Base-by-base conservation (phyloP, 2,797 vertebrate genomes). In the Fistularia tabacaria region DNA sequence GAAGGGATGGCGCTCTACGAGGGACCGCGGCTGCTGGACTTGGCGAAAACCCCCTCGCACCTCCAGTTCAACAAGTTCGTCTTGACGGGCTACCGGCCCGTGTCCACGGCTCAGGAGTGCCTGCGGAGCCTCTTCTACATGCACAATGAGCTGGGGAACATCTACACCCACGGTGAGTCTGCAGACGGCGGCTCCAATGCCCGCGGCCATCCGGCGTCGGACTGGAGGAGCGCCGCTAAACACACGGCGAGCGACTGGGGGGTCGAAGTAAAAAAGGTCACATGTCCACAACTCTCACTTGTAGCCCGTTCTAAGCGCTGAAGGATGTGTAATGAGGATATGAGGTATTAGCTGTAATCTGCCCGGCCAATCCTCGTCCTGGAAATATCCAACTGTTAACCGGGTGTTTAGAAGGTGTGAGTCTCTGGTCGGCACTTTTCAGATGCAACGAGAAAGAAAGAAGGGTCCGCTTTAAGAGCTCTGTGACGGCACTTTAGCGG, bases 61-160 rank as follows among this genome's bases (percentile, higher is more conserved):
- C 91, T 96, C 74, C 95, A 94, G 79, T 97, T 97, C 83, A 97
- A 96, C 86, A 92, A 89, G 71, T 96, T 92, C 67, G 93, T 97
- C 49, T 85, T 95, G 80, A 95, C 91, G 0, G 94, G 95, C 41
- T 97, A 96, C 85, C 90, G 95, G 46, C 94, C 94, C 0, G 87
- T 90, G 69, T 92, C 92, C 68, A 91, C 91, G 1, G 90, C 87
- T 62, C 86, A 85, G 0, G 93, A 91, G 47, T 96, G 94, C 59
- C 54, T 96, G 61, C 78, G 85, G 67, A 97, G 95, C 80, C 91
- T 97, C 63, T 95, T 96, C 84, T 97, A 96, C 80, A 74, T 96
- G 74, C 95, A 96, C 91, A 97, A 97, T 73, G 95, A 97, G 81
- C 88, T 93, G 67, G 94, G 94, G 48, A 97, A 97, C 85, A 96